Evolutionary conservation across 2,888 invertebrate species (phyloP), one percentile per base, ranked within the genome.

Genomic region (Pardosa pseudoannulata): DNA sequence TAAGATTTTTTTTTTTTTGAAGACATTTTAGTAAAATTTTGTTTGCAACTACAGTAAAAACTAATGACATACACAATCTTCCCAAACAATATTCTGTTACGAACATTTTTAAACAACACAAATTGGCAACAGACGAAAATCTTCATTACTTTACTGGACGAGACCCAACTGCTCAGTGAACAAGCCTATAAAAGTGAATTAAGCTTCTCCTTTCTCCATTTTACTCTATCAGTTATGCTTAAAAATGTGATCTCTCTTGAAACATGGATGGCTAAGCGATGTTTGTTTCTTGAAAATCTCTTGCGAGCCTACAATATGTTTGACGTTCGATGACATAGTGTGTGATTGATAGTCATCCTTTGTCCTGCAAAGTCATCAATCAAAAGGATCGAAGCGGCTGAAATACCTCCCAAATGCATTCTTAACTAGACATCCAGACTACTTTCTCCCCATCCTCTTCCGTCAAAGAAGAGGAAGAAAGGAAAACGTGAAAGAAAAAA

Each of bases 391-490:
- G 83, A 85, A 79, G 62, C 36, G 56, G 79, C 85, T 74, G 74
- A 79, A 79, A 85, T 70, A 85, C 73, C 79, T 74, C 74, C 79
- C 70, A 70, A 79, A 85, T 85, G 85, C 50, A 79, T 85, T 79
- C 85, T 79, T 85, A 85, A 85, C 85, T 85, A 79, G 79, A 85
- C 85, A 85, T 79, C 23, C 73, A 78, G 76, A 72, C 76, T 71
- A 41, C 83, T 71, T 71, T 72, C 31, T 64, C 39, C 72, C 73
- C 79, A 73, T 80, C 81, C 31, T 82, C 81, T 82, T 41, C 67
- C 67, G 72, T 41, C 50, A 73, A 78, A 83, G 65, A 39, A 71
- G 50, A 67, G 23, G 23, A 56, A 23, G 68, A 31, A 31, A 50
- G 23, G 67, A 83, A 64, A 70, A 71, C n/a, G 23, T 56, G 68